Base-by-base conservation (phyloP, 2,888 invertebrate species). In the Agrilus cyanescens region DNA sequence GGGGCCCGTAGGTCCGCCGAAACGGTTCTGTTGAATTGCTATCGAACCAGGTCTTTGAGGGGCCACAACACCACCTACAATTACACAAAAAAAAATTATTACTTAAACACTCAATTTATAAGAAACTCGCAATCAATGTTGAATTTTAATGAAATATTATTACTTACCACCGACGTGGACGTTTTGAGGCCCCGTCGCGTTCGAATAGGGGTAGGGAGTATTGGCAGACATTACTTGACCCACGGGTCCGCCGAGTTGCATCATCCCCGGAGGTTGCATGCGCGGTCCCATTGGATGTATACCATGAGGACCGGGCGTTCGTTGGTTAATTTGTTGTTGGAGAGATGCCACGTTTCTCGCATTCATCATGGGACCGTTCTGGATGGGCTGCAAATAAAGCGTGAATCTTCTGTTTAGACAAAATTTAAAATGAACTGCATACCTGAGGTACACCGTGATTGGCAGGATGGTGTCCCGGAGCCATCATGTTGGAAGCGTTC, bases 341-440 rank as follows among this genome's bases (percentile, higher is more conserved):
- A 25, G 2, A 25, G 25, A 25, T 50, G 68, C 63, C 14, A 70
- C 70, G 12, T 66, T 62, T 33, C 73, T 61, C 12, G 70, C 68
- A 43, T 66, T 62, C 74, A 83, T 72, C 63, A 86, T 72, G 1
- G 87, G 86, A 1, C 87, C 87, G 62, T 87, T 87, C 62, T 82
- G 85, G 74, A 86, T 76, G 44, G 71, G 71, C 70, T 77, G 68
- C 13, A 60, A 37, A 59, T 49, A 50, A 60, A 43, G 44, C 18
- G 32, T 2, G 10, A 25, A 10, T 10, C 2, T 25, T 25, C 18
- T 33, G 34, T 42, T 38, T 13, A 35, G 25, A 35, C 32, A 43
- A 20, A 30, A 37, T 32, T 34, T 42, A 38, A 33, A 36, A 40
- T 29, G 14, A 18, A 37, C 18, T 36, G 2, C 33, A 31, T 25